Evolutionary conservation across 2,113 vertebrate genomes (phyloP).

Genomic region (Cynopterus brachyotis): DNA sequence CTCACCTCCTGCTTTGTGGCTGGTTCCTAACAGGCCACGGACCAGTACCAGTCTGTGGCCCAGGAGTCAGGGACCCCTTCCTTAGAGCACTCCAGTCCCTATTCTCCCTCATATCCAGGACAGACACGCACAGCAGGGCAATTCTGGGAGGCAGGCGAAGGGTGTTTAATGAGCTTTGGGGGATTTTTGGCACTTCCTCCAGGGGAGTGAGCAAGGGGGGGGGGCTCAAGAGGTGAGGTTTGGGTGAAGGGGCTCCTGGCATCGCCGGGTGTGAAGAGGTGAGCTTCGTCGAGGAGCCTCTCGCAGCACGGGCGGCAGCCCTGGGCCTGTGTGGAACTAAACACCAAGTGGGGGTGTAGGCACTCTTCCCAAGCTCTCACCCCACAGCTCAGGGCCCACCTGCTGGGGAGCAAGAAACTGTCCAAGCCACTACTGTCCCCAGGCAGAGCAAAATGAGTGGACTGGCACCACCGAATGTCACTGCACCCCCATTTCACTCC

Average conservation of each 20-base stretch:
- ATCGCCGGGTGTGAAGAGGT: background rate
- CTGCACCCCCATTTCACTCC: background rate
- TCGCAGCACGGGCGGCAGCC: background rate
- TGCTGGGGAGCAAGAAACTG: background rate
- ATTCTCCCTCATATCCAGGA: background rate
- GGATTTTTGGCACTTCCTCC: background rate
- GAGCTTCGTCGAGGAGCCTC: background rate
- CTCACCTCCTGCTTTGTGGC: no score
- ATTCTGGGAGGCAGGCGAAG: background rate
- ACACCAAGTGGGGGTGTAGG: background rate
- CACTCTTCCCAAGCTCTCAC: background rate
- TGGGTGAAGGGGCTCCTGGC: background rate
- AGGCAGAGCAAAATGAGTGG: background rate
- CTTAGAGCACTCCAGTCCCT: no score
- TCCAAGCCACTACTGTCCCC: background rate
- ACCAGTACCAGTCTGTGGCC: no score
- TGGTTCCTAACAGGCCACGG: no score
- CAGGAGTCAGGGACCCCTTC: no score
- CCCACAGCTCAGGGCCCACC: background rate
- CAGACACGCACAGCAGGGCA: background rate
- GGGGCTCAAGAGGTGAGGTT: background rate
- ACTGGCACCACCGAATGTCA: background rate
- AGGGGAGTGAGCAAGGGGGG: background rate
- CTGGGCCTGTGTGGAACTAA: background rate
- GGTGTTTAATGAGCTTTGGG: conserved; percentile 49